Evolutionary conservation across 2,888 invertebrate species (phyloP).

Genomic region (Heliconius ismenius): DNA sequence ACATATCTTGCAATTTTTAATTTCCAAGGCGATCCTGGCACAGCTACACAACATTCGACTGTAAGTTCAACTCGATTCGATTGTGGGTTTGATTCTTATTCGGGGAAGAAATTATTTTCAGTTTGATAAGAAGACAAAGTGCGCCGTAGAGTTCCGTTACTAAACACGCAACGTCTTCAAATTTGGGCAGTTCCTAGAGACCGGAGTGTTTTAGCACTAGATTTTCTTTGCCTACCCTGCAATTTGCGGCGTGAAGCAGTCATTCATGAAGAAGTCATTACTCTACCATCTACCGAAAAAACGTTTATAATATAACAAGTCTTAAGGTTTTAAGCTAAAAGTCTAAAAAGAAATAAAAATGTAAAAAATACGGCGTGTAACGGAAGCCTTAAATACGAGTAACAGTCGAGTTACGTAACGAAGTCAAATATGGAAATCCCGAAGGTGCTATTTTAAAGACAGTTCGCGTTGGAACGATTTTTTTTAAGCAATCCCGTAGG

Average conservation of each 20-base stretch:
- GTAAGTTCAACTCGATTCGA: accelerated
- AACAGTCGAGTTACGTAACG: slow-evolving; percentile 20
- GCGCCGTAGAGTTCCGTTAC: neutral
- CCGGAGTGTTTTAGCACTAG: neutral
- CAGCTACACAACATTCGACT: too few relatives aligned
- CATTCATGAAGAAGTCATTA: too few relatives aligned
- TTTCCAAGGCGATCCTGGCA: too few relatives aligned
- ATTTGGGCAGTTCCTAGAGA: neutral
- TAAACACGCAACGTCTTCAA: neutral
- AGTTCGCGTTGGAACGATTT: neutral
- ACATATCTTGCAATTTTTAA: too few relatives aligned
- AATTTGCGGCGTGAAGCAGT: too few relatives aligned
- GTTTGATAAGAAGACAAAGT: neutral
- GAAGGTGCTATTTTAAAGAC: slow-evolving; percentile 17
- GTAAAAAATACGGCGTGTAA: slow-evolving; percentile 1
- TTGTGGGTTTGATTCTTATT: neutral
- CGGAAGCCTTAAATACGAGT: slow-evolving; percentile 8
- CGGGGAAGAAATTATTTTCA: too few relatives aligned
- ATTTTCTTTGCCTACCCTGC: neutral
- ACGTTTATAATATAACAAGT: neutral
- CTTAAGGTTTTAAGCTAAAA: neutral
- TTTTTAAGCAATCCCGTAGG: slow-evolving; percentile 8
- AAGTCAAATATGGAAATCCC: slow-evolving; percentile 12
- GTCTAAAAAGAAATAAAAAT: slow-evolving; percentile 1
- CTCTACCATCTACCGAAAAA: neutral